These are phyloP conservation scores for Hyposmocoma kahamanoa DNA, from an alignment of 1,140 invertebrate genomes.

Conservation along the genomic window DNA sequence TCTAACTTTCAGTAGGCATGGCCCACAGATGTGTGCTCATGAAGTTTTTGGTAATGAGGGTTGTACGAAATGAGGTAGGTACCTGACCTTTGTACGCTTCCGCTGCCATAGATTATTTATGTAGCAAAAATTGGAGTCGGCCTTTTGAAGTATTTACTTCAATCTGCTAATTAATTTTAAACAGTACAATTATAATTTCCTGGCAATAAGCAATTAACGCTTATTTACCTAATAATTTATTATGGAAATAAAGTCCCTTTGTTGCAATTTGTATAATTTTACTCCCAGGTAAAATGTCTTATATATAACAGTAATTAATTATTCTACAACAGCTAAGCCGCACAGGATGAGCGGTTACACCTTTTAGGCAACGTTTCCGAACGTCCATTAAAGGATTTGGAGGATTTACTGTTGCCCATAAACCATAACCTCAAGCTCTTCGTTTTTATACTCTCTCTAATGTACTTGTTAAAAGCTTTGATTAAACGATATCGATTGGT, in stretches of 20 bases:
- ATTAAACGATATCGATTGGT: background rate
- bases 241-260: too few species aligned
- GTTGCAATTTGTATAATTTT: too few species aligned
- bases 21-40: conserved; percentile 11
- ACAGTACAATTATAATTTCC: too few species aligned
- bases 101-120: background rate
- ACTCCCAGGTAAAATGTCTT: too few species aligned
- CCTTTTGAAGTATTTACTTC: too few species aligned
- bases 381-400: conserved; percentile 56
- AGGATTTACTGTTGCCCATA: conserved; percentile 34
- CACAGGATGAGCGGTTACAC: conserved; percentile 26
- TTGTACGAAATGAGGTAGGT: background rate
- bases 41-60: conserved; percentile 18
- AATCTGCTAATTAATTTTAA: too few species aligned
- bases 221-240: too few species aligned
- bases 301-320: too few species aligned
- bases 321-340: too few species aligned
- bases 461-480: background rate
- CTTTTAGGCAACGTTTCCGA: conserved; percentile 39
- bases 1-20: conserved; percentile 13
- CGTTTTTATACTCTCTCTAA: conserved; percentile 19
- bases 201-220: too few species aligned
- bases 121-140: background rate
- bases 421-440: conserved; percentile 20
- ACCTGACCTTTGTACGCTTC: conserved; percentile 10